Percentiles rank a stretch among this genome's conserved stretches.
phyloP scores from a whole-genome alignment of 2,113 vertebrate genomes.

The Equus przewalskii region DNA sequence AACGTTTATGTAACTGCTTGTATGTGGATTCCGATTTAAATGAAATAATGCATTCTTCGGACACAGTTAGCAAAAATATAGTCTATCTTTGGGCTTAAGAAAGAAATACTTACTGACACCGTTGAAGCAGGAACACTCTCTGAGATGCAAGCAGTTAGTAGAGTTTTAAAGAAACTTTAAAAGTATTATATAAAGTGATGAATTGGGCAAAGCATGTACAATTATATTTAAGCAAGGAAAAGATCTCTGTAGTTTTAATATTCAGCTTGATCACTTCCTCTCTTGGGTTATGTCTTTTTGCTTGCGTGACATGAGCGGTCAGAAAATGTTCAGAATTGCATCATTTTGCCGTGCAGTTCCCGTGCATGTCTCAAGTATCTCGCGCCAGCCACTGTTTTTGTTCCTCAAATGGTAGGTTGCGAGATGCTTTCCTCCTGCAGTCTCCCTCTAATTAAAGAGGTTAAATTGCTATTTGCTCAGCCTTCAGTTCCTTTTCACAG shows the following conservation, averaged over 20 bases:
- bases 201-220: neutral
- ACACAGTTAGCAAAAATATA: neutral
- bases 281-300: neutral
- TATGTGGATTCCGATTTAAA: conserved; percentile 33
- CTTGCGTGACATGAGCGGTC: neutral
- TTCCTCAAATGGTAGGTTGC: neutral
- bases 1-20: neutral
- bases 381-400: accelerated
- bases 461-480: conserved; percentile 7
- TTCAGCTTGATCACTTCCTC: neutral
- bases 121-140: neutral
- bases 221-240: neutral
- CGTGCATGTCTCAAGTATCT: accelerated
- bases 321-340: neutral
- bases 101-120: neutral
- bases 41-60: conserved; percentile 47
- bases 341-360: accelerated
- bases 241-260: neutral
- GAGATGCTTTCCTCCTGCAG: neutral
- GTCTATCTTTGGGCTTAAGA: neutral
- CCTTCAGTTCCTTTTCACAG: conserved; percentile 41
- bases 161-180: conserved; percentile 47
- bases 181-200: neutral
- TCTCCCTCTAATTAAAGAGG: conserved; percentile 35
- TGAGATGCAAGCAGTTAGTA: neutral